Evolutionary conservation across 1,140 invertebrate species (phyloP), one percentile per base, ranked within the genome.

Genomic region (Caligus rogercresseyi): DNA sequence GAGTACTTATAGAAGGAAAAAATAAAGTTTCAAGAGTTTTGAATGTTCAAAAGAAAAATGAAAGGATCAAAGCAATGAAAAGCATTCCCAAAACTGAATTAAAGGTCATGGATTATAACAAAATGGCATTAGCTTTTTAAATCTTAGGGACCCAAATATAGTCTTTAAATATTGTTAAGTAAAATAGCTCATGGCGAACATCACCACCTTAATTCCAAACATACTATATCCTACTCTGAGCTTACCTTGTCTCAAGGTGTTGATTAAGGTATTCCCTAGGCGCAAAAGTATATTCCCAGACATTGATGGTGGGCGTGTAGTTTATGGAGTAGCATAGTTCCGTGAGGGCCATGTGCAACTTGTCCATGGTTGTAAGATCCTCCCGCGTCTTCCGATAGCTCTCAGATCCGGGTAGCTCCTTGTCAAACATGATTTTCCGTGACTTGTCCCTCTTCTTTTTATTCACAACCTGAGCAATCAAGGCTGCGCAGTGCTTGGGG

Each of bases 211-310:
- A n/a, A n/a, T n/a, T n/a, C n/a, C 18, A 3, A 24, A 25, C 11
- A 26, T 67, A 71, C 69, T 69, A 75, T 72, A 75, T 73, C 66
- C 74, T 75, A 68, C n/a, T n/a, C n/a, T 77, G 78, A 43, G n/a
- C 31, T 43, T n/a, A 43, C 69, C 92, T 77, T 64, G 82, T 89
- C 75, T 98, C 95, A 58, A 99, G 76, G 75, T 98, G 91, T 70
- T 95, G 91, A 68, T 92, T 84, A 23, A 99, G 78, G 77, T 98
- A 98, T 74, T 98, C 95, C 20, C 93, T 78, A 0, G 95, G 96
- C 0, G 92, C 90, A 77, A 99, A 98, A 1, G 91, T 95, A 70
- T 98, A 97, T 67, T 98, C 93, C 90, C 93, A 97, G 14, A 98
- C 92, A 71, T 90, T 90, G 18, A 98, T 91, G 16, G 90, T 93